Conservation (phyloP, 1,140 invertebrate genomes). For the Oryctes rhinoceros region DNA sequence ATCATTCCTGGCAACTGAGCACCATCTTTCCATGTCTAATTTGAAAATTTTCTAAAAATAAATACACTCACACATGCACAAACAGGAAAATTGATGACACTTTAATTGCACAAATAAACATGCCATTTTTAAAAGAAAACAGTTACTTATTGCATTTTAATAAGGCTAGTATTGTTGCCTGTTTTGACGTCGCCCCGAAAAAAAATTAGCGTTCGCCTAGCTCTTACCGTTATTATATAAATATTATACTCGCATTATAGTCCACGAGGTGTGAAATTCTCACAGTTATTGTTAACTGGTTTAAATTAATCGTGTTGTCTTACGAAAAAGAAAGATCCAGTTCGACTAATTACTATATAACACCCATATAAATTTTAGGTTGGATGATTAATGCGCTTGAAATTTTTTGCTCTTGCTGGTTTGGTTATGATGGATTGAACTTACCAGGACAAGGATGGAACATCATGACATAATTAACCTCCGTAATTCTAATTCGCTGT, state of each 20-base stretch:
- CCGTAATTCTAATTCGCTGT: too few species aligned
- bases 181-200: slow-evolving; percentile 11
- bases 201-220: background rate
- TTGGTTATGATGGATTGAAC: too few species aligned
- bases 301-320: background rate
- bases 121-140: slow-evolving; percentile 1
- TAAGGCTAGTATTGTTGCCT: background rate
- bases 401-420: background rate
- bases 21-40: background rate
- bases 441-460: too few species aligned
- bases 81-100: background rate
- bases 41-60: background rate
- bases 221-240: slow-evolving; percentile 25
- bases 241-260: slow-evolving; percentile 18
- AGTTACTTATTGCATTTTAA: slow-evolving; percentile 36
- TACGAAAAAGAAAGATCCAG: background rate
- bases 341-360: slow-evolving; percentile 21
- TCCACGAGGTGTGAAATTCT: slow-evolving; percentile 33
- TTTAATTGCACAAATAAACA: background rate
- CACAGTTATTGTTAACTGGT: slow-evolving; percentile 34
- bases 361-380: background rate
- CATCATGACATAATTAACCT: too few species aligned
- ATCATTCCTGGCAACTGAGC: background rate
- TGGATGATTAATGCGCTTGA: background rate
- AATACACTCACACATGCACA: background rate